These are phyloP conservation scores for Zaprionus camerounensis DNA, from an alignment of 1,140 invertebrate species.

Conservation along the genomic window DNA sequence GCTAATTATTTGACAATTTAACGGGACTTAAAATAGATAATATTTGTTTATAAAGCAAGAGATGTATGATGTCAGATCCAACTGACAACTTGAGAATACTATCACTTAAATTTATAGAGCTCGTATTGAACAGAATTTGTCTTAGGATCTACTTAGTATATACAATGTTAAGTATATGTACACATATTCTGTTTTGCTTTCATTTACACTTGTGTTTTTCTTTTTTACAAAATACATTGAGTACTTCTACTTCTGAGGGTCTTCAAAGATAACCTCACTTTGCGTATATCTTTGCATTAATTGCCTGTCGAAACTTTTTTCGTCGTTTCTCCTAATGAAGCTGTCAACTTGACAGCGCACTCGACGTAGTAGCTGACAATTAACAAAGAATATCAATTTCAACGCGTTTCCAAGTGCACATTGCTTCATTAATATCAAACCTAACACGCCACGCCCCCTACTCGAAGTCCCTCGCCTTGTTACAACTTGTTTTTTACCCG, in stretches of 20 bases:
- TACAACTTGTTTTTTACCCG: neutral
- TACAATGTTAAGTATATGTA: no score
- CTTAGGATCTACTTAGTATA: no score
- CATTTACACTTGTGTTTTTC: neutral
- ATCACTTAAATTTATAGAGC: no score
- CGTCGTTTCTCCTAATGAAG: conserved; percentile 3
- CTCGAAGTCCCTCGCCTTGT: neutral
- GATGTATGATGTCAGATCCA: no score
- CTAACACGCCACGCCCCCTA: neutral
- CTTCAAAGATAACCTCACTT: neutral
- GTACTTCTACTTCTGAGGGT: neutral
- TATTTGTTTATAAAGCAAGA: no score
- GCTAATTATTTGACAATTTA: neutral
- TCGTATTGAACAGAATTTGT: no score
- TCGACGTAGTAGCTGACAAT: neutral
- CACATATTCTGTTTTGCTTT: neutral
- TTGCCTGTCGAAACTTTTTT: conserved; percentile 28
- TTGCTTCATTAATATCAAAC: neutral
- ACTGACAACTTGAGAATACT: no score
- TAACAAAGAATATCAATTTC: conserved; percentile 8
- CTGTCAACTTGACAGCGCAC: conserved; percentile 9
- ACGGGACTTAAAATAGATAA: neutral
- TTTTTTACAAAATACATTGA: neutral
- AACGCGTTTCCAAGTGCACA: neutral
- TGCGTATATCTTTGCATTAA: conserved; percentile 11